A percentile compares a stretch with the other conserved stretches of the same genome.
Conservation (phyloP, 2,113 vertebrate genomes). For the Myanophis thanlyinensis region DNA sequence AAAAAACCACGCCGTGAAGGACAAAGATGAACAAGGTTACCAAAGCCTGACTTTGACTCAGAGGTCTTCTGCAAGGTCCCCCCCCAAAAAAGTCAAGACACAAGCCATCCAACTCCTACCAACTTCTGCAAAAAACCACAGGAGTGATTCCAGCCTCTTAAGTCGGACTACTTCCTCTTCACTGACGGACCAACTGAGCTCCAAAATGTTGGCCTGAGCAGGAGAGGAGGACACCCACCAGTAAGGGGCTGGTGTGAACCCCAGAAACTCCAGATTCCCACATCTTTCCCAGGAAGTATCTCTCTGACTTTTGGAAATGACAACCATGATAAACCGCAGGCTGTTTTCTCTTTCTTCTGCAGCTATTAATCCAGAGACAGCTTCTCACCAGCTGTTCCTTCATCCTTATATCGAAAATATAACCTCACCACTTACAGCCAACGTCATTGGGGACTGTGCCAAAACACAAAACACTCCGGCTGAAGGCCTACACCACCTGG, state of each 20-base stretch:
- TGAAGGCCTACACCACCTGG: fast-evolving
- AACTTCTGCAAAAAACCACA: background rate
- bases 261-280: background rate
- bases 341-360: background rate
- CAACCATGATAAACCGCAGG: background rate
- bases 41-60: background rate
- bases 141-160: background rate
- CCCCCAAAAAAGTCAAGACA: background rate
- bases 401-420: background rate
- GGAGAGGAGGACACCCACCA: background rate
- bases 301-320: background rate
- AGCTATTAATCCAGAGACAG: background rate
- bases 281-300: background rate
- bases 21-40: background rate
- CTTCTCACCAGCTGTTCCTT: background rate
- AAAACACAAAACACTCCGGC: background rate
- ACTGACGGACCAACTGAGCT: background rate
- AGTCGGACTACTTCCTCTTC: background rate
- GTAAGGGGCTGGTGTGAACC: background rate
- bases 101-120: background rate
- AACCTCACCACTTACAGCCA: background rate
- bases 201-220: background rate
- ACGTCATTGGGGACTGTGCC: background rate
- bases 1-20: background rate
- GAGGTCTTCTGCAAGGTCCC: too few relatives aligned